These are phyloP conservation scores for Hylaea fasciaria DNA, from an alignment of 2,888 invertebrate genomes.

Conservation along the genomic window DNA sequence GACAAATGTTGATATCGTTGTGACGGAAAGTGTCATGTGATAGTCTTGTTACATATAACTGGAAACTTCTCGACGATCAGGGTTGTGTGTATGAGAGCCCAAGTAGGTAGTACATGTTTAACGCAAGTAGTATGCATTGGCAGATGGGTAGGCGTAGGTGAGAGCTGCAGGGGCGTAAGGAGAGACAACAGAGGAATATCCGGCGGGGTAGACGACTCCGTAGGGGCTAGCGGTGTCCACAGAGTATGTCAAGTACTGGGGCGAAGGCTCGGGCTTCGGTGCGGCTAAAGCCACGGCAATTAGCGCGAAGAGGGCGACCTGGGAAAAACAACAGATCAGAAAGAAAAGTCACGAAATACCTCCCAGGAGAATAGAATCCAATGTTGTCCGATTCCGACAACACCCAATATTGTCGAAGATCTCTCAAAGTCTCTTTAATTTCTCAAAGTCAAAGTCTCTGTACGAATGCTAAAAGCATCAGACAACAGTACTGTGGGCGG, in stretches of 20 bases:
- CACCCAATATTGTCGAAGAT: no score
- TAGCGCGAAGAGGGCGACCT: slow-evolving; percentile 81
- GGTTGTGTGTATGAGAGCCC: background rate
- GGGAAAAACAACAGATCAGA: slow-evolving; percentile 27
- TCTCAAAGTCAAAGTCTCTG: no score
- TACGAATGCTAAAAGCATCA: no score
- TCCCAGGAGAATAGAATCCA: no score
- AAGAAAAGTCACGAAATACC: background rate
- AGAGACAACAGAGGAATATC: slow-evolving; percentile 51
- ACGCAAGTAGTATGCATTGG: slow-evolving; percentile 52
- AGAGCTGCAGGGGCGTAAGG: slow-evolving; percentile 57
- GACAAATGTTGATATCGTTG: background rate
- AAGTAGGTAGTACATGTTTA: slow-evolving; percentile 39
- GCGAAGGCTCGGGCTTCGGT: slow-evolving; percentile 61
- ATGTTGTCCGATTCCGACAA: no score
- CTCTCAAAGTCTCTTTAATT: no score
- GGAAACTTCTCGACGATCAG: background rate
- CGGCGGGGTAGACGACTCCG: slow-evolving; percentile 10
- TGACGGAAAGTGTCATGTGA: slow-evolving; percentile 1
- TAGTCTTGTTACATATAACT: slow-evolving; percentile 1
- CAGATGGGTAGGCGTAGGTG: slow-evolving; percentile 50
- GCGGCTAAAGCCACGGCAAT: slow-evolving; percentile 80
- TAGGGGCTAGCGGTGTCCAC: slow-evolving; percentile 66
- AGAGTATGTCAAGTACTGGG: slow-evolving; percentile 59
- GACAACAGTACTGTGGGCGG: no score